These are phyloP conservation scores for Himantopus leucocephalus DNA, from an alignment of 2,113 vertebrate genomes.

Conservation along the genomic window DNA sequence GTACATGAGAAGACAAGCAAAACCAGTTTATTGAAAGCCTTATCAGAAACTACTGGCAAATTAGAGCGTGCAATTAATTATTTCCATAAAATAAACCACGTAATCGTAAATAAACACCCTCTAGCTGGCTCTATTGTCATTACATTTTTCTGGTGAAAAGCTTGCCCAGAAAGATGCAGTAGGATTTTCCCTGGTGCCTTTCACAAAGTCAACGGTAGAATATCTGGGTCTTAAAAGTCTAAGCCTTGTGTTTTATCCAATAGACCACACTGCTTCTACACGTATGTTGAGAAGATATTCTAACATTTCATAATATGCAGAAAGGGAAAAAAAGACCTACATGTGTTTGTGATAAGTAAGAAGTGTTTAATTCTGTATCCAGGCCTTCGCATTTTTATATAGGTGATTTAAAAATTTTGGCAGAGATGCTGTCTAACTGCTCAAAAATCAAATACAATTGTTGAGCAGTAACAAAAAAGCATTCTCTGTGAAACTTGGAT, in stretches of 20 bases:
- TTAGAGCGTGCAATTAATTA: background rate
- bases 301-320: background rate
- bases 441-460: background rate
- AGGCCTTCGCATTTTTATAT: constrained; percentile 19
- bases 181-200: background rate
- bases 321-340: background rate
- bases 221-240: background rate
- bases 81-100: background rate
- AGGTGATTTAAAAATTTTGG: constrained; percentile 30
- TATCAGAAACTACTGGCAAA: background rate
- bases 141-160: background rate
- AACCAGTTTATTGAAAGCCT: background rate
- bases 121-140: background rate
- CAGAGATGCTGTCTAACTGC: background rate
- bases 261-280: background rate
- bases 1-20: background rate
- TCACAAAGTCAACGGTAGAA: background rate
- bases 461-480: background rate
- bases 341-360: background rate
- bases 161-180: background rate
- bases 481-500: constrained; percentile 1
- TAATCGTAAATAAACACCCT: background rate
- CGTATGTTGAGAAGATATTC: background rate
- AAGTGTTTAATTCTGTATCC: background rate
- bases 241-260: background rate